Evolutionary conservation across 2,113 vertebrate species (phyloP), one percentile per base, ranked within the genome.

Genomic region (Scalopus aquaticus): DNA sequence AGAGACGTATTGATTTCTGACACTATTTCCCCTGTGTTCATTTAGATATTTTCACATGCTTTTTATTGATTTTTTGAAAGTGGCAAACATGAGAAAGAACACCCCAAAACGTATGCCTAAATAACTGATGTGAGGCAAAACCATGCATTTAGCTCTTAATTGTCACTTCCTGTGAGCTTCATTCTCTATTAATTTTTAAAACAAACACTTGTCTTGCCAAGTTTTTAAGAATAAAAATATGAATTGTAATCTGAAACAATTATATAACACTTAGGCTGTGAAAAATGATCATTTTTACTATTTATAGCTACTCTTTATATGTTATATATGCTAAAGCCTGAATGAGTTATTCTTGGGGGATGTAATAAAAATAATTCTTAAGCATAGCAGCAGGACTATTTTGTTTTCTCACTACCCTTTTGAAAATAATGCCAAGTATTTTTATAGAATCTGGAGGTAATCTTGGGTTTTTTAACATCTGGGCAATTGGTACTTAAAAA

Each of bases 1-100:
- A 93, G 97, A 98, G 96, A 97, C 97, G 97, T 97, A 98, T 97
- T 97, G 98, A 98, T 98, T 98, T 97, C 79, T 95, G 97, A 98
- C 97, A 98, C 98, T 97, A 78, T 95, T 98, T 96, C 94, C 97
- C 96, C 94, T 76, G n/a, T 97, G 95, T 97, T 98, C 98, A 96
- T 97, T 96, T 94, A 96, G 97, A 97, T 98, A 96, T 98, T 98
- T 98, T 97, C 97, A 98, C 94, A 96, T 97, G 96, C 88, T 72
- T 88, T 51, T 96, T 97, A 98, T 91, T 90, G 97, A 97, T 98
- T 97, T 97, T 88, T 88, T 69, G 39, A 81, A 97, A 97, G 98
- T 97, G 96, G 95, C 82, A 28, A 94, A 93, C 89, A 54, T 96
- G 94, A 97, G 94, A 79, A 98, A 98, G 95, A 96, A 88, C 51